A percentile compares a stretch with the other conserved stretches of the same genome.
Conservation (phyloP, 2,888 invertebrate species). For the Polylopha cassiicola region DNA sequence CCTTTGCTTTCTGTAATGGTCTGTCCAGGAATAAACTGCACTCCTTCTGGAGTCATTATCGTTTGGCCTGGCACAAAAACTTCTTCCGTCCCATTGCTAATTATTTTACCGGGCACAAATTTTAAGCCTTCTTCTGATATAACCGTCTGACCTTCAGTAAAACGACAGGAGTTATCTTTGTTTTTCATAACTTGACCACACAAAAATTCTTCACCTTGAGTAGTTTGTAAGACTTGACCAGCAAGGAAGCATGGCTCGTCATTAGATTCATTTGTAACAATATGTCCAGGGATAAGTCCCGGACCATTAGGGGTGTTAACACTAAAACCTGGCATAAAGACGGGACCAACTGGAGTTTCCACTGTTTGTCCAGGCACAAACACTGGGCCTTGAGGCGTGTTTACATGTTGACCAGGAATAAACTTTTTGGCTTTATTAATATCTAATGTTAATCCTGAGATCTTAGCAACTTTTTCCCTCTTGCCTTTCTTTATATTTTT, state of each 20-base stretch:
- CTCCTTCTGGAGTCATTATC: slow-evolving; percentile 76
- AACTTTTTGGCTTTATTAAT: slow-evolving; percentile 83
- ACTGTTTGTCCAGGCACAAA: slow-evolving; percentile 88
- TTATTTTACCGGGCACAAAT: slow-evolving; percentile 78
- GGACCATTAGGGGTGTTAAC: slow-evolving; percentile 82
- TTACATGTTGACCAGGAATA: slow-evolving; percentile 83
- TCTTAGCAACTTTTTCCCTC: slow-evolving; percentile 76
- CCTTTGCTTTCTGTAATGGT: slow-evolving; percentile 70
- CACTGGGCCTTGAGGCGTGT: slow-evolving; percentile 81
- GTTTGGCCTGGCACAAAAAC: slow-evolving; percentile 80
- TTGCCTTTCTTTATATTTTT: slow-evolving; percentile 78
- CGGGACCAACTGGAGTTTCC: slow-evolving; percentile 80
- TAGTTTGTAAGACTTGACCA: slow-evolving; percentile 81
- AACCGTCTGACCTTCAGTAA: slow-evolving; percentile 80
- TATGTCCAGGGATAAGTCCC: slow-evolving; percentile 84
- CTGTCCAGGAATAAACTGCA: slow-evolving; percentile 81
- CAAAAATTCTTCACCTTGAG: slow-evolving; percentile 76
- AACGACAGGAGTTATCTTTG: slow-evolving; percentile 73
- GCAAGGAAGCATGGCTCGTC: slow-evolving; percentile 82
- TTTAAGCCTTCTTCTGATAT: slow-evolving; percentile 78
- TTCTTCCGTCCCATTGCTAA: slow-evolving; percentile 65
- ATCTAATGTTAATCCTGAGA: slow-evolving; percentile 80
- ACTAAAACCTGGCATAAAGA: slow-evolving; percentile 85
- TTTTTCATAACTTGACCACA: slow-evolving; percentile 80
- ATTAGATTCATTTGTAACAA: slow-evolving; percentile 77